Evolutionary conservation across 2,888 invertebrate genomes (phyloP), one percentile per base, ranked within the genome.

Genomic region (Agelastica alni): DNA sequence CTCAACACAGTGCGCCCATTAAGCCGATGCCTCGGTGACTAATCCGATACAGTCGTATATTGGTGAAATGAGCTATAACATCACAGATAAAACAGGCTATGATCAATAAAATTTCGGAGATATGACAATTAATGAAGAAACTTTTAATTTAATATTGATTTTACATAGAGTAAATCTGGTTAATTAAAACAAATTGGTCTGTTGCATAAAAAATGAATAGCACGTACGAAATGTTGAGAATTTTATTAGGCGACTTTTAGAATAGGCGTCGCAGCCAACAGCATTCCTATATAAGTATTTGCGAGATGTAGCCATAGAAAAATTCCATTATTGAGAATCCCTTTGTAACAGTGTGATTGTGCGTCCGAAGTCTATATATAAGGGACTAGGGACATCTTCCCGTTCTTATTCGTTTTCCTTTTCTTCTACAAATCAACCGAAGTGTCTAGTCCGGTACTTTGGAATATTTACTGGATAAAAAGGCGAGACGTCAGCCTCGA

Each of bases 361-460:
- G 62, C 56, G 61, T 58, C 64, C 59, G 66, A 61, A 61, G 22
- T 44, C 28, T 32, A 49, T 37, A 36, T 43, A 43, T 13, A 16
- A 16, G 41, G 42, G 46, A 45, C 51, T 31, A 56, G 53, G 61
- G 58, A 58, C 59, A 53, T 41, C 22, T 54, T 58, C 53, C 41
- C 47, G 44, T 45, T 48, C 48, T 53, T 53, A 41, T 47, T 51
- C 53, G 44, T 45, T 46, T 46, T 47, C 47, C 34, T 44, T 47
- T 39, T 54, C 39, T n/a, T 53, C 44, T 43, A 48, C 45, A 53
- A 53, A 60, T 58, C 56, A 56, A 57, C 59, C 53, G 60, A 64
- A 70, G 72, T 72, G 72, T 70, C 70, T 69, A 71, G 70, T 75
- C 73, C 75, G 73, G 72, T 72, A 69, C 75, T 75, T 73, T 72